A percentile compares a stretch with the other conserved stretches of the same genome.
These are phyloP conservation scores for Pseudomyrmex gracilis DNA, from an alignment of 1,140 invertebrate genomes.

Conservation along the genomic window DNA sequence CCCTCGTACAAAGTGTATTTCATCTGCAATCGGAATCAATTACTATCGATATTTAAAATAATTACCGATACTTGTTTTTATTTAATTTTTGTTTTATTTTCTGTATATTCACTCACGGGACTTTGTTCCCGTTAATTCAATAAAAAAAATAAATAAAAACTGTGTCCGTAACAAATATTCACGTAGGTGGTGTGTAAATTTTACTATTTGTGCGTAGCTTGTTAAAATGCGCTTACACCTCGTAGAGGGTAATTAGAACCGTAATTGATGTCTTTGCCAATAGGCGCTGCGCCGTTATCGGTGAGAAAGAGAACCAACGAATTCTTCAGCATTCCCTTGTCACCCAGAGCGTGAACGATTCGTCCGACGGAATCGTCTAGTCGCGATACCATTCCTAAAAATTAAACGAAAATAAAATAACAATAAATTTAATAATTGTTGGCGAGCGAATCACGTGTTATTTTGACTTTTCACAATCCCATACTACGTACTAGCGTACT, in stretches of 20 bases:
- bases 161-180: background rate
- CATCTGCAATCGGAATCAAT: slow-evolving; percentile 81
- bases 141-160: background rate
- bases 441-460: background rate
- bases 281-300: slow-evolving; percentile 88
- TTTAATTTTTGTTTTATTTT: too few species aligned
- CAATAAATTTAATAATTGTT: background rate
- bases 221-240: slow-evolving; percentile 83
- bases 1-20: slow-evolving; percentile 91
- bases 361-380: slow-evolving; percentile 90
- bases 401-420: slow-evolving; percentile 25
- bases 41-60: too few species aligned
- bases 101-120: too few species aligned
- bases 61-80: too few species aligned
- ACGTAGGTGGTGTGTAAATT: background rate
- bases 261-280: slow-evolving; percentile 85
- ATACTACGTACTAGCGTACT: slow-evolving; percentile 88
- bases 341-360: slow-evolving; percentile 87
- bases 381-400: slow-evolving; percentile 89
- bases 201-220: background rate
- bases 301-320: slow-evolving; percentile 88
- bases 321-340: slow-evolving; percentile 88
- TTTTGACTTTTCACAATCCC: background rate
- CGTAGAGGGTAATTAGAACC: slow-evolving; percentile 90
- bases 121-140: too few species aligned